A percentile compares a stretch with the other conserved stretches of the same genome.
phyloP scores from a whole-genome alignment of 2,888 invertebrate genomes.

The Bugula neritina region DNA sequence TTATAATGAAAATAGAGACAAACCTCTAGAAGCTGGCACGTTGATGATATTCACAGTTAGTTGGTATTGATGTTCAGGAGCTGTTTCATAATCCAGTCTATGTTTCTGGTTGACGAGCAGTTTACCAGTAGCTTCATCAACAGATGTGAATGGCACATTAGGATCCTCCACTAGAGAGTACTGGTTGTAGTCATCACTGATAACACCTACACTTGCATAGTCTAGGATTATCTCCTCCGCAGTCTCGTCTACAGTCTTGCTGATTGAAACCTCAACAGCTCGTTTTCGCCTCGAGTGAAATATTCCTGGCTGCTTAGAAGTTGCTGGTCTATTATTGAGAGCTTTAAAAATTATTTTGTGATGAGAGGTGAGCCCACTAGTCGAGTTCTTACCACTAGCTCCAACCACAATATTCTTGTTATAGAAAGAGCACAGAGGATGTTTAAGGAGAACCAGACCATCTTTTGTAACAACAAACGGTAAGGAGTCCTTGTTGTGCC shows the following conservation, averaged over 20 bases:
- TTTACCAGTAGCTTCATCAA: neutral
- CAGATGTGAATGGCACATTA: neutral
- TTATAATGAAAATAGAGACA: no score
- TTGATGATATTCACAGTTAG: neutral
- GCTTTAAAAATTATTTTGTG: neutral
- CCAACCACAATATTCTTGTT: neutral
- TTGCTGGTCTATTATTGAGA: no score
- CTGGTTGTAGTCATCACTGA: neutral
- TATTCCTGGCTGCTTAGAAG: neutral
- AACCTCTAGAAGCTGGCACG: neutral
- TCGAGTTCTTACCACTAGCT: neutral
- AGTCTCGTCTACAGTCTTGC: neutral
- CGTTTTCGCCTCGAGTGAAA: neutral
- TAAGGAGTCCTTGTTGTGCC: neutral
- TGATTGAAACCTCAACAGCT: neutral
- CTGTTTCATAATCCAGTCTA: slow-evolving; percentile 12
- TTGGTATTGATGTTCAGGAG: neutral
- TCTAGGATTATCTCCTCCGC: neutral
- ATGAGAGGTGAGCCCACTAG: neutral
- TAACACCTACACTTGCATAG: neutral
- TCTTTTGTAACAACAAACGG: neutral
- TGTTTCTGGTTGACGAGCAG: neutral
- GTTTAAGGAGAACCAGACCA: neutral
- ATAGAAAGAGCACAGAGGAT: neutral
- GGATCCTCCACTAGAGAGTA: neutral